phyloP scores from a whole-genome alignment of 1,140 invertebrate genomes.

The Orius insidiosus region DNA sequence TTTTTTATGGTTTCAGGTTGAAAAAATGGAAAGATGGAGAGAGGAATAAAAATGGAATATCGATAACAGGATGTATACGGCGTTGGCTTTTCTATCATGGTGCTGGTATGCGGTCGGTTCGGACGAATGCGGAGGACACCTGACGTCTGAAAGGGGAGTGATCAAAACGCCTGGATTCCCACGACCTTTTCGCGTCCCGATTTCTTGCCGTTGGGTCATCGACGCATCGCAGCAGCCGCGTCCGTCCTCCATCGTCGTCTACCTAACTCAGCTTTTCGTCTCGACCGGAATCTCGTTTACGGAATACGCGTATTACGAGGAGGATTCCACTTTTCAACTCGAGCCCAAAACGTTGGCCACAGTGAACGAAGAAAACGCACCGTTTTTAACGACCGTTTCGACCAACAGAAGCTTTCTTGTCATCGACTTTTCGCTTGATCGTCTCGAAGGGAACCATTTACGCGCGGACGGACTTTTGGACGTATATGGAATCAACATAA shows the following conservation, averaged over 20 bases:
- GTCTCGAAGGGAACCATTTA: slow-evolving; percentile 64
- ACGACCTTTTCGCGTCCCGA: slow-evolving; percentile 53
- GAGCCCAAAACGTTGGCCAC: slow-evolving; percentile 5
- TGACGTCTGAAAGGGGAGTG: slow-evolving; percentile 41
- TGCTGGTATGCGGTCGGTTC: slow-evolving; percentile 3
- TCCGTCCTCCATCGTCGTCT: slow-evolving; percentile 47
- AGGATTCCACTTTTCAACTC: slow-evolving; percentile 27
- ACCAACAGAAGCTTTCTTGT: slow-evolving; percentile 58
- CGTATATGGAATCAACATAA: slow-evolving; percentile 84
- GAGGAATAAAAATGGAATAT: background rate
- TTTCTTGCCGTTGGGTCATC: slow-evolving; percentile 73
- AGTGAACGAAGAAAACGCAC: slow-evolving; percentile 33
- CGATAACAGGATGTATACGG: background rate
- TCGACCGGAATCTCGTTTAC: slow-evolving; percentile 61
- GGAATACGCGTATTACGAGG: slow-evolving; percentile 63
- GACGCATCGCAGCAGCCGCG: slow-evolving; percentile 39
- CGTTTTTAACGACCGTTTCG: slow-evolving; percentile 43
- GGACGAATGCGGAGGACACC: slow-evolving; percentile 37
- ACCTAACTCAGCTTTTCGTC: slow-evolving; percentile 74
- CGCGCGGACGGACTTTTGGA: slow-evolving; percentile 63
- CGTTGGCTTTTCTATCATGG: slow-evolving; percentile 6
- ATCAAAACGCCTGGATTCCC: slow-evolving; percentile 74
- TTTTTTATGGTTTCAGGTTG: slow-evolving; percentile 1
- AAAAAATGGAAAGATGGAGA: background rate
- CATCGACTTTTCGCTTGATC: slow-evolving; percentile 51